Percentiles rank a stretch among this genome's conserved stretches.
These are phyloP conservation scores for Apis florea DNA, from an alignment of 1,140 invertebrate genomes.

Conservation along the genomic window DNA sequence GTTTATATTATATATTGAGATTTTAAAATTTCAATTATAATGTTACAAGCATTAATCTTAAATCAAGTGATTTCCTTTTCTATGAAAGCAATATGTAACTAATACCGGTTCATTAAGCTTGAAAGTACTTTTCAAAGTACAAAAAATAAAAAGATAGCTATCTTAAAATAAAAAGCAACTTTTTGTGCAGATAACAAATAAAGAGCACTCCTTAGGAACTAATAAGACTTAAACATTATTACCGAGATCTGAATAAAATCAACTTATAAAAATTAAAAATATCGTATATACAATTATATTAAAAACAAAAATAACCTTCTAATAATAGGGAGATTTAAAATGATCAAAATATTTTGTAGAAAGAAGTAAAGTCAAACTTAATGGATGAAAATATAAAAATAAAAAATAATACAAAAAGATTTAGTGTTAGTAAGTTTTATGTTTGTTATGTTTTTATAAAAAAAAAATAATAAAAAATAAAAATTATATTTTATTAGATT, in stretches of 20 bases:
- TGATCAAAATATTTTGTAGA: neutral
- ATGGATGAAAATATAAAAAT: neutral
- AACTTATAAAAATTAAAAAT: constrained; percentile 29
- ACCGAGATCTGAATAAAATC: constrained; percentile 63
- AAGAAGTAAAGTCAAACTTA: neutral
- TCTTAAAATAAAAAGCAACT: constrained; percentile 61
- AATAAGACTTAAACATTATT: constrained; percentile 58
- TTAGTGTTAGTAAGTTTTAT: neutral
- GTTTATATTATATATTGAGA: neutral
- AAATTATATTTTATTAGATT: neutral
- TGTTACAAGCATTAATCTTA: neutral
- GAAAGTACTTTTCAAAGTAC: constrained; percentile 19
- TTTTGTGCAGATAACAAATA: constrained; percentile 64
- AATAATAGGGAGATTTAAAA: constrained; percentile 1
- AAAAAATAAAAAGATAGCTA: neutral
- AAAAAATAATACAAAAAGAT: neutral
- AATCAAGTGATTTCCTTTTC: neutral
- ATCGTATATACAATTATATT: constrained; percentile 61
- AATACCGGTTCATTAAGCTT: neutral
- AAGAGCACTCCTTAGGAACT: constrained; percentile 63
- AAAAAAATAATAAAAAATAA: neutral
- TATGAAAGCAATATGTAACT: neutral
- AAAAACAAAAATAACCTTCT: constrained; percentile 18
- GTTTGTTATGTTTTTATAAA: neutral
- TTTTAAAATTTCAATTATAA: neutral